phyloP scores from a whole-genome alignment of 2,888 invertebrate genomes.

The Labia minor region DNA sequence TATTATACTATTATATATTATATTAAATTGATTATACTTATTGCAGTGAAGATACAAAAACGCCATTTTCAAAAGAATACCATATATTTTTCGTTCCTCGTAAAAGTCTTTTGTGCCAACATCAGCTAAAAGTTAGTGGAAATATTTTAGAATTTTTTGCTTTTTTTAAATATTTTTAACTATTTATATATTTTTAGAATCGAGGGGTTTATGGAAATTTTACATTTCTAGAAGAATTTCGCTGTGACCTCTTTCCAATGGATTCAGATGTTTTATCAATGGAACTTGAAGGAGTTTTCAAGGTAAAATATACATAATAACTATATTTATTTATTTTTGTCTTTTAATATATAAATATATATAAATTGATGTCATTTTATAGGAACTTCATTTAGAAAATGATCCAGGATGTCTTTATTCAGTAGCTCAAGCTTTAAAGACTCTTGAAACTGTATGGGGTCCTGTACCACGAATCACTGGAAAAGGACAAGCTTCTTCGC shows the following conservation, averaged over 20 bases:
- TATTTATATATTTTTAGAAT: constrained; percentile 42
- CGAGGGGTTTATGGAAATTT: constrained; percentile 70
- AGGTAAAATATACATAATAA: constrained; percentile 41
- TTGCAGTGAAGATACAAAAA: constrained; percentile 40
- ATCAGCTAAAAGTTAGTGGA: constrained; percentile 51
- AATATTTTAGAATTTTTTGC: no score
- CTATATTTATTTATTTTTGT: constrained; percentile 4
- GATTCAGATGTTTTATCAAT: constrained; percentile 88
- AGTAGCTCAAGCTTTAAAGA: constrained; percentile 74
- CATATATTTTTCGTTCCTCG: constrained; percentile 84
- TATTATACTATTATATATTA: no score
- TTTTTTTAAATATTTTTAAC: constrained; percentile 16
- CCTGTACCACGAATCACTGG: constrained; percentile 81
- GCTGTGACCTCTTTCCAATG: constrained; percentile 79
- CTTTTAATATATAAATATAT: background rate
- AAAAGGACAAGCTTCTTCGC: constrained; percentile 76
- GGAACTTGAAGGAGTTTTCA: constrained; percentile 69
- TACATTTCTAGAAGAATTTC: constrained; percentile 67
- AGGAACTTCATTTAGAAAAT: constrained; percentile 76
- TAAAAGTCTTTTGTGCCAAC: constrained; percentile 75
- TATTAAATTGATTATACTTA: no score
- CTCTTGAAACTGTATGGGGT: constrained; percentile 78
- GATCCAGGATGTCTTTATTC: constrained; percentile 82
- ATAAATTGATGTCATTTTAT: no score
- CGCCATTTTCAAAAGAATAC: constrained; percentile 51